Percentiles rank a stretch among this genome's conserved stretches.
These are phyloP conservation scores for Protonemura montana DNA, from an alignment of 2,888 invertebrate genomes.

Conservation along the genomic window DNA sequence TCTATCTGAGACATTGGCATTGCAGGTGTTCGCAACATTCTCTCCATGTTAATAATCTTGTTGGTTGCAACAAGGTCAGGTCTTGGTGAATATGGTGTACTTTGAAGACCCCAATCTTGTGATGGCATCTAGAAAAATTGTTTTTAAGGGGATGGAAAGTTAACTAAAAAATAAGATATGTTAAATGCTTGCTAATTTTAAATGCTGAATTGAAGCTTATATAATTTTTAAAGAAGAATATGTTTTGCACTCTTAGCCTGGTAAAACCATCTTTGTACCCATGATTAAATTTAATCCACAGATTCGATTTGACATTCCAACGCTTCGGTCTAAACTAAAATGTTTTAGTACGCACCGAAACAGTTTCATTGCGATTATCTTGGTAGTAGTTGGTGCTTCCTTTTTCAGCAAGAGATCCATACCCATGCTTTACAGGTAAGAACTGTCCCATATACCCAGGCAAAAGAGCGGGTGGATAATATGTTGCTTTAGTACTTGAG, in stretches of 20 bases:
- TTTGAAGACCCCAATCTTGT: conserved; percentile 58
- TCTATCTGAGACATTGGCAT: conserved; percentile 58
- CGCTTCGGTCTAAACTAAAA: too few species aligned
- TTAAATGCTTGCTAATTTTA: conserved; percentile 7
- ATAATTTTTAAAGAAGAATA: too few species aligned
- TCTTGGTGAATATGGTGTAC: conserved; percentile 57
- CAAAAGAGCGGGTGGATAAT: conserved; percentile 57
- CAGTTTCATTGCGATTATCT: conserved; percentile 59
- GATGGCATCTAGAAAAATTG: conserved; percentile 56
- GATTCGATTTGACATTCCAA: too few species aligned
- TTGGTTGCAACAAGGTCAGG: conserved; percentile 57
- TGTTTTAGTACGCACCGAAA: conserved; percentile 55
- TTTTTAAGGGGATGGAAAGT: too few species aligned
- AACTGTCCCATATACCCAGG: conserved; percentile 56
- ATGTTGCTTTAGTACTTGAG: conserved; percentile 56
- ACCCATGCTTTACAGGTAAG: conserved; percentile 55
- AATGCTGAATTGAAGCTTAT: too few species aligned
- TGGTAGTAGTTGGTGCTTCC: conserved; percentile 57
- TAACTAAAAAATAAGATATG: not conserved
- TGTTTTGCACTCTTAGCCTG: too few species aligned
- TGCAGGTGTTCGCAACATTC: conserved; percentile 56
- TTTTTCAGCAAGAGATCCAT: conserved; percentile 54
- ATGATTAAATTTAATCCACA: too few species aligned
- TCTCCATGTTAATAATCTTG: conserved; percentile 55
- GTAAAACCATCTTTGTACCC: too few species aligned